These are phyloP conservation scores for Nudaria mundana DNA, from an alignment of 2,888 invertebrate genomes.

Conservation along the genomic window DNA sequence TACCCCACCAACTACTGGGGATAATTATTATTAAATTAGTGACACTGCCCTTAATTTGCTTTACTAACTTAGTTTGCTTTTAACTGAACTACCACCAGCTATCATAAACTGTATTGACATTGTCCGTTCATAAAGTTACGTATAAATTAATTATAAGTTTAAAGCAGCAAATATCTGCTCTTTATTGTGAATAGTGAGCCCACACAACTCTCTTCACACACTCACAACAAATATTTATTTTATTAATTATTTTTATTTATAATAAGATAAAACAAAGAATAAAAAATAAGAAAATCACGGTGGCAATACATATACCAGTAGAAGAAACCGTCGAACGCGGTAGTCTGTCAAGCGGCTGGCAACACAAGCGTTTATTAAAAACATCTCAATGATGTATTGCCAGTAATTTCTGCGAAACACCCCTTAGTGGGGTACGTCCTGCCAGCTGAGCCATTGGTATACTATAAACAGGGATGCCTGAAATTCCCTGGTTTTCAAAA, in stretches of 20 bases:
- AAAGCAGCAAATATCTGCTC: too few relatives aligned
- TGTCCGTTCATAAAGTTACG: too few relatives aligned
- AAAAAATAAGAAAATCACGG: constrained; percentile 15
- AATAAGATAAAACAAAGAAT: not conserved
- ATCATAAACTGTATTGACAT: too few relatives aligned
- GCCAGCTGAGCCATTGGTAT: constrained; percentile 12
- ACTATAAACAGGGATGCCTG: constrained; percentile 23
- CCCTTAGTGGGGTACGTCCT: constrained; percentile 33
- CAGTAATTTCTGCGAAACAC: constrained; percentile 61
- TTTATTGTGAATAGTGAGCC: too few relatives aligned
- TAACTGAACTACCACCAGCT: too few relatives aligned
- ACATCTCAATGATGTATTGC: constrained; percentile 73
- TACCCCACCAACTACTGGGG: too few relatives aligned
- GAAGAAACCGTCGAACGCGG: constrained; percentile 32
- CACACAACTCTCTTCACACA: too few relatives aligned
- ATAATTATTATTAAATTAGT: too few relatives aligned
- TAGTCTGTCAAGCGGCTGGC: constrained; percentile 40
- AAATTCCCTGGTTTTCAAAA: not conserved
- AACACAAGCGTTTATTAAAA: constrained; percentile 66
- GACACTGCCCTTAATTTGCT: too few relatives aligned
- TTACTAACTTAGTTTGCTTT: too few relatives aligned
- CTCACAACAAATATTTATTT: too few relatives aligned
- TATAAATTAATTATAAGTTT: too few relatives aligned
- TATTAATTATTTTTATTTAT: not conserved
- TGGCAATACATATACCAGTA: constrained; percentile 21